These are phyloP conservation scores for Nerophis ophidion DNA, from an alignment of 2,113 vertebrate genomes.

Conservation along the genomic window DNA sequence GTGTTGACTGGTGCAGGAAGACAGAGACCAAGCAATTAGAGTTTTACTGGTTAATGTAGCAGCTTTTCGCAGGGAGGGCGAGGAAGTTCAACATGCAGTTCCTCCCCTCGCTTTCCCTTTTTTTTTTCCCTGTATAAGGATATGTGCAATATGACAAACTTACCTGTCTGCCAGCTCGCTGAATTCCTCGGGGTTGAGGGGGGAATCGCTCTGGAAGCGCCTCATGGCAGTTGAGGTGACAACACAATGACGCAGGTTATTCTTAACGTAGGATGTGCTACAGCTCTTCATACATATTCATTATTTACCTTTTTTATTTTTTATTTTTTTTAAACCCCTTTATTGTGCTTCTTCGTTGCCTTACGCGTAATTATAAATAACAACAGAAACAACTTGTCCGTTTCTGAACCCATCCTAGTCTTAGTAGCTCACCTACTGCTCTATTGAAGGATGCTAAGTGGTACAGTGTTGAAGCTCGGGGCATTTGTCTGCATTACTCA, in stretches of 20 bases:
- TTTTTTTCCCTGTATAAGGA: conserved; percentile 31
- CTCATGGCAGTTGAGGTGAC: conserved; percentile 66
- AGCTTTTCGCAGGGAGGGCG: conserved; percentile 71
- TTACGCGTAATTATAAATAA: conserved; percentile 32
- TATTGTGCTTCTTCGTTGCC: conserved; percentile 34
- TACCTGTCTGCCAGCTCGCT: conserved; percentile 65
- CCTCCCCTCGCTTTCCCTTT: conserved; percentile 31
- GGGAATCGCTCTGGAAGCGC: conserved; percentile 49
- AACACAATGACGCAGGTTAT: conserved; percentile 68
- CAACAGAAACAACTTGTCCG: conserved; percentile 34
- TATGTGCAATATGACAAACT: conserved; percentile 66
- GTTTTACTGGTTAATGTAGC: conserved; percentile 75
- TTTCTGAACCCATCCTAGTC: conserved; percentile 8
- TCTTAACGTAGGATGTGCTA: conserved; percentile 56
- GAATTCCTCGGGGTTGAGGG: conserved; percentile 67
- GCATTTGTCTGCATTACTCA: conserved; percentile 66
- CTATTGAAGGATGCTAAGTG: conserved; percentile 24
- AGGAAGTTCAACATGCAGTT: conserved; percentile 64
- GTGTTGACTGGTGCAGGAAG: conserved; percentile 69
- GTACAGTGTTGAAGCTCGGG: conserved; percentile 45
- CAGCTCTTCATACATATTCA: conserved; percentile 68
- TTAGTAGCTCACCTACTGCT: conserved; percentile 17
- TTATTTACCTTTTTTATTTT: conserved; percentile 53
- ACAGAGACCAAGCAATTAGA: conserved; percentile 75
- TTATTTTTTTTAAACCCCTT: conserved; percentile 19